Conservation (phyloP, 2,888 invertebrate species). For the Fragum fragum region DNA sequence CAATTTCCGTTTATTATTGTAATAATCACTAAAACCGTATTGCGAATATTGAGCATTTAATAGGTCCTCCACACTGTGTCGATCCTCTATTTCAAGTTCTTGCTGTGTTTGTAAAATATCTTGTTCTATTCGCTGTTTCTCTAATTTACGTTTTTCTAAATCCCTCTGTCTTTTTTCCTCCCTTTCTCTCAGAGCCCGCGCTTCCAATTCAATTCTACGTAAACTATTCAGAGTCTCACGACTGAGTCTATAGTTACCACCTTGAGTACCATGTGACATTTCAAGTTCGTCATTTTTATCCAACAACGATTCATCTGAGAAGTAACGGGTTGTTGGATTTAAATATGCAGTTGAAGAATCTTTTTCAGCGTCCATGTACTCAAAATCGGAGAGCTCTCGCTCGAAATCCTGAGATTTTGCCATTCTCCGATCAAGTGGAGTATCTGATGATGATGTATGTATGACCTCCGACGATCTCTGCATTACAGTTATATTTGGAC, state of each 20-base stretch:
- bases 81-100: constrained; percentile 81
- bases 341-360: constrained; percentile 58
- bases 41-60: constrained; percentile 64
- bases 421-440: constrained; percentile 62
- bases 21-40: constrained; percentile 45
- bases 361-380: constrained; percentile 66
- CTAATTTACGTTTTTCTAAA: constrained; percentile 76
- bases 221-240: constrained; percentile 78
- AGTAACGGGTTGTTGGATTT: constrained; percentile 67
- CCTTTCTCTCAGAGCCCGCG: constrained; percentile 75
- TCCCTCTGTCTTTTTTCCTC: constrained; percentile 79
- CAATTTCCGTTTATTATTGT: constrained; percentile 42
- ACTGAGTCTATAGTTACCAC: constrained; percentile 70
- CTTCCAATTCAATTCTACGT: constrained; percentile 79
- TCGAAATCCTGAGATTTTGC: constrained; percentile 75
- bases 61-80: constrained; percentile 82
- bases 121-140: constrained; percentile 79
- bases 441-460: constrained; percentile 36
- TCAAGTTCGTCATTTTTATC: constrained; percentile 82
- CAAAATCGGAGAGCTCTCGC: constrained; percentile 67
- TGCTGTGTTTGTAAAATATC: constrained; percentile 79
- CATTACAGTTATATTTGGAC: constrained; percentile 70
- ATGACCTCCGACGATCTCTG: constrained; percentile 58
- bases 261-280: constrained; percentile 73
- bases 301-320: constrained; percentile 78